These are phyloP conservation scores for Melieria picta DNA, from an alignment of 2,888 invertebrate species.

Conservation along the genomic window DNA sequence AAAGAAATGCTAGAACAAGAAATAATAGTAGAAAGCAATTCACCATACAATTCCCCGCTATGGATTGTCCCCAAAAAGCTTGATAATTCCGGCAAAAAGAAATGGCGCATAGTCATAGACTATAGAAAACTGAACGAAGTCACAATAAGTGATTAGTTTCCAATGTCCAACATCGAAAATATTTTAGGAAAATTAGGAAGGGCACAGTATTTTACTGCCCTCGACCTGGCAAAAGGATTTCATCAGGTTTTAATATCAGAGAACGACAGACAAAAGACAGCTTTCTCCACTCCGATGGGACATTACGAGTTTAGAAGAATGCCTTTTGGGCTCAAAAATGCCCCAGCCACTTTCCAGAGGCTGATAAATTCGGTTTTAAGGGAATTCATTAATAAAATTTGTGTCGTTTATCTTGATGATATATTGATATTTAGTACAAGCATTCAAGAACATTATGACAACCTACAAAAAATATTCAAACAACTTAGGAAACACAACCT, in stretches of 20 bases:
- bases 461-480: constrained; percentile 32
- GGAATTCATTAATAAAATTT: constrained; percentile 16
- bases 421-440: constrained; percentile 27
- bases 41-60: constrained; percentile 25
- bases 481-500: constrained; percentile 15
- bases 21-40: constrained; percentile 20
- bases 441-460: constrained; percentile 37
- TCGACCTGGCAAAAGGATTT: constrained; percentile 36
- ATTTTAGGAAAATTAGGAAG: too few species aligned
- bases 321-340: constrained; percentile 24
- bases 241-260: constrained; percentile 35
- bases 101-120: constrained; percentile 34
- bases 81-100: constrained; percentile 21
- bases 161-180: too few species aligned
- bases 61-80: constrained; percentile 31
- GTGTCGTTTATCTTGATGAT: constrained; percentile 21
- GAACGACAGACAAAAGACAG: constrained; percentile 27
- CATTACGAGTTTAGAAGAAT: constrained; percentile 20
- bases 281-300: not conserved
- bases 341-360: constrained; percentile 20
- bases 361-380: constrained; percentile 14
- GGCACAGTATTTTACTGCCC: constrained; percentile 34
- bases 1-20: constrained; percentile 27
- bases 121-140: constrained; percentile 27
- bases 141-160: too few species aligned